Conservation (phyloP, 2,888 invertebrate species). For the Campoletis raptor region DNA sequence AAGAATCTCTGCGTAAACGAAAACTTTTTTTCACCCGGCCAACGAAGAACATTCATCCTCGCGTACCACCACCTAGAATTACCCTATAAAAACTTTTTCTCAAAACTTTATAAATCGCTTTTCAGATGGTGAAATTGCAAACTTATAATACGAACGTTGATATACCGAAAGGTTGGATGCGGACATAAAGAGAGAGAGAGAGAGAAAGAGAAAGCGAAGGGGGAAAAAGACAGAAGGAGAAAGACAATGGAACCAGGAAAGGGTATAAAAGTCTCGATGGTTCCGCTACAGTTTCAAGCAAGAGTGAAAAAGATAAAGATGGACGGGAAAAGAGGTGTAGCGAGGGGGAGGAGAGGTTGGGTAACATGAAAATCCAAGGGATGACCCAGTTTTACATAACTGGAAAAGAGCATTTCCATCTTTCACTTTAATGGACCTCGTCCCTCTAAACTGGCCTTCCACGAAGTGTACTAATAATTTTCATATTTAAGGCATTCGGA, state of each 20-base stretch:
- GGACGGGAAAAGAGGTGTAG: constrained; percentile 27
- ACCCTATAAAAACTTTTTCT: constrained; percentile 69
- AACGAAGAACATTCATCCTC: constrained; percentile 70
- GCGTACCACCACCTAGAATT: constrained; percentile 63
- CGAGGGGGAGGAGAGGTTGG: constrained; percentile 29
- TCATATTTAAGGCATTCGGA: constrained; percentile 25
- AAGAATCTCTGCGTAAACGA: constrained; percentile 62
- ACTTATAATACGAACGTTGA: constrained; percentile 67
- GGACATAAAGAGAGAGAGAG: constrained; percentile 25
- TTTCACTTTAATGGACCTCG: constrained; percentile 66
- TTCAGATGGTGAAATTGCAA: constrained; percentile 69
- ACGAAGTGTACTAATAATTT: constrained; percentile 63
- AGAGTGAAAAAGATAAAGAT: constrained; percentile 33
- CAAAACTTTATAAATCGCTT: constrained; percentile 70
- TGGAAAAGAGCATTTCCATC: constrained; percentile 66
- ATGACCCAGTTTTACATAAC: constrained; percentile 68
- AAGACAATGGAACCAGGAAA: constrained; percentile 35
- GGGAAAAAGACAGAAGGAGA: not conserved
- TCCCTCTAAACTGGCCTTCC: not conserved
- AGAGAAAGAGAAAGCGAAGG: constrained; percentile 30
- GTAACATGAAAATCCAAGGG: constrained; percentile 66
- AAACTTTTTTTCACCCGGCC: constrained; percentile 66
- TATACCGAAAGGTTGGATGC: constrained; percentile 31
- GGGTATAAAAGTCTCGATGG: constrained; percentile 43
- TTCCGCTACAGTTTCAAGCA: constrained; percentile 48